Conservation (phyloP, 1,140 invertebrate species). For the Aphaenogaster ashmeadi region DNA sequence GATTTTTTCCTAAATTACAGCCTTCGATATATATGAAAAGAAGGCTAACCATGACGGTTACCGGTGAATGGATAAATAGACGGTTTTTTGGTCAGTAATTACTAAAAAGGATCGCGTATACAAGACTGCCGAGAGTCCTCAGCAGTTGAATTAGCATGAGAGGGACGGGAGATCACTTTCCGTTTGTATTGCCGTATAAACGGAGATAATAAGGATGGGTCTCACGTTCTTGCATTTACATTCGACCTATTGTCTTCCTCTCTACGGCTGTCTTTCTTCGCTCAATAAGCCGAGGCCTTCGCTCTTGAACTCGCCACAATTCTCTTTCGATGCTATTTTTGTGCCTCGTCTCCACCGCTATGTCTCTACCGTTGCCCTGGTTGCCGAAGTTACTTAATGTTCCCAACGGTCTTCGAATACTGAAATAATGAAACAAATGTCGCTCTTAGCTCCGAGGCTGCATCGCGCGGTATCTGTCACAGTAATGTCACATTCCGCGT, state of each 20-base stretch:
- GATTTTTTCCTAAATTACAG: background rate
- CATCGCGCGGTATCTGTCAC: background rate
- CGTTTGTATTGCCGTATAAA: slow-evolving; percentile 75
- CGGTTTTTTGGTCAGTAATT: background rate
- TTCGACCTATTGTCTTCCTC: slow-evolving; percentile 85
- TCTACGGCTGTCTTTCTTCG: slow-evolving; percentile 69
- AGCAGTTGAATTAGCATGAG: slow-evolving; percentile 40
- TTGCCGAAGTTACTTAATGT: slow-evolving; percentile 53
- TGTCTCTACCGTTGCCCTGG: slow-evolving; percentile 31
- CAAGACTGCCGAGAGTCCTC: background rate
- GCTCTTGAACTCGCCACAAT: slow-evolving; percentile 84
- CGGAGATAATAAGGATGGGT: slow-evolving; percentile 80
- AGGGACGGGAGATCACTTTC: slow-evolving; percentile 64
- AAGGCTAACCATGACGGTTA: background rate
- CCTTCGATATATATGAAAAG: background rate
- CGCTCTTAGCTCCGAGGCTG: background rate
- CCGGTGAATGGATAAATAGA: background rate
- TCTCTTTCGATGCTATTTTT: slow-evolving; percentile 85
- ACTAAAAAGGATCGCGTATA: slow-evolving; percentile 30
- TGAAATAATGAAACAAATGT: slow-evolving; percentile 7
- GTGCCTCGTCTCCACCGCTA: slow-evolving; percentile 34
- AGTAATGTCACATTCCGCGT: background rate
- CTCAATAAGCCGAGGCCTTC: slow-evolving; percentile 80
- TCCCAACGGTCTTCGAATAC: slow-evolving; percentile 22
- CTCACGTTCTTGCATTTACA: slow-evolving; percentile 86